Percentiles rank a stretch among this genome's conserved stretches.
phyloP scores from a whole-genome alignment of 2,113 vertebrate genomes.

The Phylloscopus whistleri region DNA sequence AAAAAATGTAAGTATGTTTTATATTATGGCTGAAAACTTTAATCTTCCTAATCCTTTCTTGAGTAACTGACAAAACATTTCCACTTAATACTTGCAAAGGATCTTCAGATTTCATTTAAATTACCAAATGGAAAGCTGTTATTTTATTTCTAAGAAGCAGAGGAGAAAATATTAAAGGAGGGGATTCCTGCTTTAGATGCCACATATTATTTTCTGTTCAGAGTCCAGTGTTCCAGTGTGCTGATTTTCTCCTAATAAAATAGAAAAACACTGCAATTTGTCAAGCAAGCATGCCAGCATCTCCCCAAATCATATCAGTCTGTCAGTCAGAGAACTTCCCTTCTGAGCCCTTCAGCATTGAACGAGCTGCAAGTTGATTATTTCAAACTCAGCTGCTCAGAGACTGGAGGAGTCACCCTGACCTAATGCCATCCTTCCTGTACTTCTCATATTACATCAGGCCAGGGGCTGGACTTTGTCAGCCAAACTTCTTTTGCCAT shows the following conservation, averaged over 20 bases:
- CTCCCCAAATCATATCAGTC: neutral
- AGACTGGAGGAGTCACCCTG: neutral
- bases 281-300: neutral
- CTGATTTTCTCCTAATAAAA: neutral
- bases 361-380: neutral
- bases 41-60: conserved; percentile 23
- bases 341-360: neutral
- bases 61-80: neutral
- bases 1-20: conserved; percentile 77
- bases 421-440: neutral
- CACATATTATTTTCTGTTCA: neutral
- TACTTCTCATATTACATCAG: neutral
- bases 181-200: neutral
- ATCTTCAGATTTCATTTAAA: neutral
- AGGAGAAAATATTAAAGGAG: neutral
- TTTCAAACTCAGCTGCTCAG: neutral
- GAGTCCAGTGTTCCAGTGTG: neutral
- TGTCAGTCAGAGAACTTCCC: neutral
- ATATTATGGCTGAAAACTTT: neutral
- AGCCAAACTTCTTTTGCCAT: neutral
- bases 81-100: neutral
- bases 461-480: neutral
- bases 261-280: neutral
- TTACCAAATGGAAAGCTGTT: neutral
- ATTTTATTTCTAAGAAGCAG: neutral